A percentile compares a stretch with the other conserved stretches of the same genome.
phyloP scores from a whole-genome alignment of 2,797 vertebrate genomes.

The Gallirallus australis region DNA sequence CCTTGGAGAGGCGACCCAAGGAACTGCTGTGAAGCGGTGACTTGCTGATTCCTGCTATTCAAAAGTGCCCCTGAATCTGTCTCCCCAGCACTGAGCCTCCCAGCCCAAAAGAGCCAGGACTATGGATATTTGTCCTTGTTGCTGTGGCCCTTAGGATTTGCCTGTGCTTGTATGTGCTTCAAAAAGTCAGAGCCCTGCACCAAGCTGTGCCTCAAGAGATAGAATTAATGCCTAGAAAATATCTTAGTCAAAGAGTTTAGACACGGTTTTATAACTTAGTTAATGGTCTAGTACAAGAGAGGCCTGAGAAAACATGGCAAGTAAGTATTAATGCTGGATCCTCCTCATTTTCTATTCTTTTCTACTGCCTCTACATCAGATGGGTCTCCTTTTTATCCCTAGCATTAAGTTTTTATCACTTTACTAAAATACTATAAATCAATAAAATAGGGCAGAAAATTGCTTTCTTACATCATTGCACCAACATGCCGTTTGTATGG shows the following conservation, averaged over 20 bases:
- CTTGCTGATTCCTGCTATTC: neutral
- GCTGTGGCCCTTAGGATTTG: neutral
- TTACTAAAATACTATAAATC: slow-evolving; percentile 73
- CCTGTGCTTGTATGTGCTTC: neutral
- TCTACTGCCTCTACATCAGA: slow-evolving; percentile 25
- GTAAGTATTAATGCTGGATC: neutral
- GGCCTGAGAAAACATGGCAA: slow-evolving; percentile 23
- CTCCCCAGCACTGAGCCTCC: neutral
- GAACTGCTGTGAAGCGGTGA: neutral
- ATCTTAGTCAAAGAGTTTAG: neutral
- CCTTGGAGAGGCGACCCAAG: neutral
- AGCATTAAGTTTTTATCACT: slow-evolving; percentile 69
- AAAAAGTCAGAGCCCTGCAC: neutral
- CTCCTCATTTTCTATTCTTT: slow-evolving; percentile 18
- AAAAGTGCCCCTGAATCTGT: neutral
- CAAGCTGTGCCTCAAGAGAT: neutral
- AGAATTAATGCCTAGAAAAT: neutral
- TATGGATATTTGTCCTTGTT: neutral
- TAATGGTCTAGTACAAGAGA: neutral
- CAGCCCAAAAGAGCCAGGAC: neutral
- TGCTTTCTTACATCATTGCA: slow-evolving; percentile 73
- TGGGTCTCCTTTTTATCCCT: slow-evolving; percentile 43
- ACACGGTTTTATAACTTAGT: neutral
- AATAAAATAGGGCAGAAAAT: slow-evolving; percentile 74
- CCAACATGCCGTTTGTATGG: slow-evolving; percentile 47